Conservation (phyloP, 2,113 vertebrate species). For the Egretta garzetta region DNA sequence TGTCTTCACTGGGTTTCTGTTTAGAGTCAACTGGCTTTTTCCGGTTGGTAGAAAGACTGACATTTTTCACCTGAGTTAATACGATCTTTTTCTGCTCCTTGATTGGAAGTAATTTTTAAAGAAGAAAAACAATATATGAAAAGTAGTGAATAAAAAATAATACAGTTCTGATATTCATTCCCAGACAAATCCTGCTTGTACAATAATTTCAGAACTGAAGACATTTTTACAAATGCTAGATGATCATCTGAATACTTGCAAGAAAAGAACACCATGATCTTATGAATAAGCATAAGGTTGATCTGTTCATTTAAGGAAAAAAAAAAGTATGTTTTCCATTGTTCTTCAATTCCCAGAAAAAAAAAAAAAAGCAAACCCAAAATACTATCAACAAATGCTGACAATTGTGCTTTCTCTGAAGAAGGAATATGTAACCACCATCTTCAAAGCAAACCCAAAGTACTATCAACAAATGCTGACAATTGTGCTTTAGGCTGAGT, state of each 20-base stretch:
- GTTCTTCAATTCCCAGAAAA: background rate
- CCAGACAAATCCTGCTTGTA: background rate
- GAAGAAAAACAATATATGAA: background rate
- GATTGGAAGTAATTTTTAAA: background rate
- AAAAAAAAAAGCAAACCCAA: background rate
- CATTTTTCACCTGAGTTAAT: background rate
- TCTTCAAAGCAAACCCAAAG: background rate
- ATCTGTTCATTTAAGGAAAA: background rate
- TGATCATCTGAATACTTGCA: background rate
- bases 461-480: background rate
- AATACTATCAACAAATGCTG: background rate
- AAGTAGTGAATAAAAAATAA: background rate
- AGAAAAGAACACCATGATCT: background rate
- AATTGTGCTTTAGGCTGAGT: background rate
- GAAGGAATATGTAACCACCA: background rate
- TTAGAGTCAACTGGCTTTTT: background rate
- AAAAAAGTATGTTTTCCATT: background rate
- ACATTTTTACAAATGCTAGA: background rate
- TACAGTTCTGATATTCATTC: background rate
- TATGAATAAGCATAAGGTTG: background rate
- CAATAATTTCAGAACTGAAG: background rate
- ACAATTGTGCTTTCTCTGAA: background rate
- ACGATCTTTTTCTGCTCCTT: background rate
- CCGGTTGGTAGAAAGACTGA: background rate
- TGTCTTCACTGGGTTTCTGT: background rate